A percentile compares a stretch with the other conserved stretches of the same genome.
Evolutionary conservation across 1,140 invertebrate species (phyloP).

Genomic region (Berghia stephanieae): DNA sequence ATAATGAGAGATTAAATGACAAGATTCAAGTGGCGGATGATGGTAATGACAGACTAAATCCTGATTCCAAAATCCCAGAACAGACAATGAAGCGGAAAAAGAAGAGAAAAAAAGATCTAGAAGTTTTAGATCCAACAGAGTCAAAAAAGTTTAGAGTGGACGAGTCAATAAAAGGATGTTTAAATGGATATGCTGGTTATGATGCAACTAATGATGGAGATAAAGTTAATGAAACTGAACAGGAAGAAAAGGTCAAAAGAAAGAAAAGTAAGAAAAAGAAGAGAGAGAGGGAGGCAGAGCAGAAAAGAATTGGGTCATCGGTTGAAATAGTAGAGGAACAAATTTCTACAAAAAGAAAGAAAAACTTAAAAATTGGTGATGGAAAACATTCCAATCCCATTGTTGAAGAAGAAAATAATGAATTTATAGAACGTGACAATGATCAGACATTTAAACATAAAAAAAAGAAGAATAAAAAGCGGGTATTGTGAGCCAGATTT

Average conservation of each 20-base stretch:
- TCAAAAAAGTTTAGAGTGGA: no score
- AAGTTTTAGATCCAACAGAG: no score
- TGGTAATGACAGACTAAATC: not conserved
- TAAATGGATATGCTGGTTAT: no score
- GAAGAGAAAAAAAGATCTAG: not conserved
- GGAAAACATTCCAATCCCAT: no score
- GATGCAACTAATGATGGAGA: not conserved
- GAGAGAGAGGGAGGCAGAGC: not conserved
- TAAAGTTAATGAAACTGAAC: not conserved
- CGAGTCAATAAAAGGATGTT: no score
- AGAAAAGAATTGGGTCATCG: no score
- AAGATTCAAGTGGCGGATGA: not conserved
- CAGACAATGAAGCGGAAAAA: not conserved
- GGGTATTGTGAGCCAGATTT: not conserved
- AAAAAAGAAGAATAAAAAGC: not conserved
- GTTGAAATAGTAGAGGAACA: no score
- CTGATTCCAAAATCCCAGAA: not conserved
- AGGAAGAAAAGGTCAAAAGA: not conserved
- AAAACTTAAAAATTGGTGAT: no score
- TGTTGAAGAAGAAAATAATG: no score
- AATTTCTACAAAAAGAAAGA: no score
- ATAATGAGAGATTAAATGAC: constrained; percentile 6
- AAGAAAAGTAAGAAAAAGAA: constrained; percentile 9
- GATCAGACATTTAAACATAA: no score
- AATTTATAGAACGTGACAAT: no score